Base-by-base conservation (phyloP, 2,888 invertebrate species). In the Eumacrocentrus americanus region DNA sequence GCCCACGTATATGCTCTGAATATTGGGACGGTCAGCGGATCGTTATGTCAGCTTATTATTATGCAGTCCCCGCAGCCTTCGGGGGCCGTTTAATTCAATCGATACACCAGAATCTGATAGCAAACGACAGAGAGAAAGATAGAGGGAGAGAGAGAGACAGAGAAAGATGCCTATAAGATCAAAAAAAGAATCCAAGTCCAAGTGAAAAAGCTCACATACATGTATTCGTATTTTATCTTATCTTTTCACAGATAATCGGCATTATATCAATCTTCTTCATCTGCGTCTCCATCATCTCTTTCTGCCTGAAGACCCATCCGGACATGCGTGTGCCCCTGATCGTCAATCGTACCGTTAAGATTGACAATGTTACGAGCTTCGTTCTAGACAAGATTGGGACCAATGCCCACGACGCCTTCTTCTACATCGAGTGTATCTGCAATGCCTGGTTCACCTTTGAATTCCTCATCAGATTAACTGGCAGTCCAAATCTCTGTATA, bases 381-480 rank as follows among this genome's bases (percentile, higher is more conserved):
- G 90, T 90, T 58, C 83, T 96, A 76, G 95, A 97, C 83, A 93
- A 92, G 83, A 86, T 89, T 74, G 91, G 92, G 82, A 98, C 97
- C 56, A 97, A 96, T 83, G 96, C 98, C 62, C 98, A 98, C 83
- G 88, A 94, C 69, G 95, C 95, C 75, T 98, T 98, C 86, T 97
- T 97, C 85, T 98, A 97, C 86, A 94, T 98, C 79, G 98, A 98
- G 84, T 96, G 95, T 84, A 90, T 97, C 70, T 98, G 98, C 84
- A 98, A 98, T 83, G 94, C 98, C 64, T 99, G 99, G 99, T 99
- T 99, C 84, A 98, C 98, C 34, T 88, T 98, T 76, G 98, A 98
- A 82, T 96, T 99, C 81, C 86, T 97, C 74, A 83, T 92, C 63
- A 88, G 97, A 66, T 95, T 98, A 84, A 91, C 95, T 74, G 94